phyloP scores from a whole-genome alignment of 2,888 invertebrate genomes.

The Ormyrus nitidulus region DNA sequence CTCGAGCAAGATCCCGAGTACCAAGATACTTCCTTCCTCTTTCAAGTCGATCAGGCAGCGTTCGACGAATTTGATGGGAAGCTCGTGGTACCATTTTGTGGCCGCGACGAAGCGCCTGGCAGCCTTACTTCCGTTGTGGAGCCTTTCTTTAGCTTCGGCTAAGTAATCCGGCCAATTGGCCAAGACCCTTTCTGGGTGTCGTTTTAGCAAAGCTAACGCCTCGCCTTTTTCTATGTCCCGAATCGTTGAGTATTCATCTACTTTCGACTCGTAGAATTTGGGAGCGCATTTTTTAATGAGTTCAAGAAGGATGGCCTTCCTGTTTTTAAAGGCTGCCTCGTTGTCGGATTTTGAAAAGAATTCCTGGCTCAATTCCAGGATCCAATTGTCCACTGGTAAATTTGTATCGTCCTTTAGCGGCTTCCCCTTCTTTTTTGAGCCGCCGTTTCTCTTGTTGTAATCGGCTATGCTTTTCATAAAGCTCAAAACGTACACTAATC shows the following conservation, averaged over 20 bases:
- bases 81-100: conserved; percentile 40
- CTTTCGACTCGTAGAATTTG: conserved; percentile 26
- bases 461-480: conserved; percentile 16
- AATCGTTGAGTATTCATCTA: conserved; percentile 11
- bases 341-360: conserved; percentile 1
- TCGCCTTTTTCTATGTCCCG: conserved; percentile 16
- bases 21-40: conserved; percentile 13
- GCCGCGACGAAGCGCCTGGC: conserved; percentile 37
- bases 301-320: neutral
- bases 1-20: conserved; percentile 37
- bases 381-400: conserved; percentile 41
- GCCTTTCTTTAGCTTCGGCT: neutral
- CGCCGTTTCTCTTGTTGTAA: conserved; percentile 13
- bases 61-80: conserved; percentile 49
- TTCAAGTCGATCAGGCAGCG: conserved; percentile 16
- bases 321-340: conserved; percentile 1
- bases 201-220: conserved; percentile 25
- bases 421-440: neutral
- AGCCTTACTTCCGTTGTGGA: neutral
- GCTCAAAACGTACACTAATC: neutral
- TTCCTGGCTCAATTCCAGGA: neutral
- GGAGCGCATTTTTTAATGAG: conserved; percentile 28
- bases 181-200: conserved; percentile 33
- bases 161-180: conserved; percentile 52
- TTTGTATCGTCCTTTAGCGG: neutral